Percentiles rank a stretch among this genome's conserved stretches.
Conservation (phyloP, 2,113 vertebrate species). For the Pygoscelis antarcticus region DNA sequence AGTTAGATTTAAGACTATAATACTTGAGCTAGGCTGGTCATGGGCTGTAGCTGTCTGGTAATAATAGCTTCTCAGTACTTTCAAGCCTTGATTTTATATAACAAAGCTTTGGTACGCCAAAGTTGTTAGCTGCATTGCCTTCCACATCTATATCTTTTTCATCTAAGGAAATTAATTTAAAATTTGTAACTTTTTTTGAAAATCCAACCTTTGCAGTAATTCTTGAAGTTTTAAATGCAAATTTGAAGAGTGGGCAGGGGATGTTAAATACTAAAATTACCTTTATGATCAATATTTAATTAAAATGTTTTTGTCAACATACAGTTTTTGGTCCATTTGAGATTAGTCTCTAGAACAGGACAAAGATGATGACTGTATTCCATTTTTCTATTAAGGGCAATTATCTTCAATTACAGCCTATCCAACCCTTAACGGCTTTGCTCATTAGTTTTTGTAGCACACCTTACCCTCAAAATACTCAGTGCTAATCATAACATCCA, state of each 20-base stretch:
- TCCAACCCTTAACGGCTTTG: not conserved
- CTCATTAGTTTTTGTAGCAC: not conserved
- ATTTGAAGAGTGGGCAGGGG: not conserved
- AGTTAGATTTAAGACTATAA: not conserved
- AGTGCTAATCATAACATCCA: not conserved
- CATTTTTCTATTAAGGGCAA: not conserved
- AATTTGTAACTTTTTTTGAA: not conserved
- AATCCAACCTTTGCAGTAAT: not conserved
- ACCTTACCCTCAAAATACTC: not conserved
- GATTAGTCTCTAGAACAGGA: not conserved
- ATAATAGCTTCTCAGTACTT: not conserved
- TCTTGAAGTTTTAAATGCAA: not conserved
- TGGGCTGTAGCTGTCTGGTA: not conserved
- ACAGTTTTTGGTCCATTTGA: not conserved
- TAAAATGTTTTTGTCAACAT: not conserved
- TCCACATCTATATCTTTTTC: not conserved
- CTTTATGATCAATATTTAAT: not conserved
- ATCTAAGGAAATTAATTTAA: not conserved
- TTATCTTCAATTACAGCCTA: not conserved
- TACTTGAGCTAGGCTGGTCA: not conserved
- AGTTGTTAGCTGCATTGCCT: not conserved
- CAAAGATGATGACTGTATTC: not conserved
- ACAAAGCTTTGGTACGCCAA: not conserved
- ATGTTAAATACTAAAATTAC: not conserved
- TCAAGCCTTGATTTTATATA: not conserved